Percentiles rank a stretch among this genome's conserved stretches.
These are phyloP conservation scores for Polydrusus pterygomalis DNA, from an alignment of 2,888 invertebrate genomes.

Conservation along the genomic window DNA sequence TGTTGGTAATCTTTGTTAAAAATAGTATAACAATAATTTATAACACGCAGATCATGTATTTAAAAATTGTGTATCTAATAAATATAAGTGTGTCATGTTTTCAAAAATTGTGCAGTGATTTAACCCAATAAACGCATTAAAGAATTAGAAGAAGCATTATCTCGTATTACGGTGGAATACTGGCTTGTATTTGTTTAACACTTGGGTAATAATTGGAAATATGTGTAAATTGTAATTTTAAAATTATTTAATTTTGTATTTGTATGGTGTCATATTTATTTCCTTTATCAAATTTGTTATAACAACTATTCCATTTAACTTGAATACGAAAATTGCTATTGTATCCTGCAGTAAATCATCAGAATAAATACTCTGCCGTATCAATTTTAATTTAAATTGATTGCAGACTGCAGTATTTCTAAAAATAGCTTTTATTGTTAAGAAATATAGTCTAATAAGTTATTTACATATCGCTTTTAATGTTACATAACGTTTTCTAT, in stretches of 20 bases:
- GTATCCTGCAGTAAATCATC: too few species aligned
- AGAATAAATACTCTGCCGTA: not conserved
- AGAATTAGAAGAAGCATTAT: too few species aligned
- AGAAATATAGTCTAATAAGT: not conserved
- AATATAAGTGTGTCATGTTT: not conserved
- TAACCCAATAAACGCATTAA: too few species aligned
- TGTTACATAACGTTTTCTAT: too few species aligned
- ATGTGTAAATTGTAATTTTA: not conserved
- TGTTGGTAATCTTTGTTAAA: too few species aligned
- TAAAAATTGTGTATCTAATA: not conserved
- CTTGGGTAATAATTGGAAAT: too few species aligned
- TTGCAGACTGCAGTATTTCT: constrained; percentile 23
- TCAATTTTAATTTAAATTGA: not conserved
- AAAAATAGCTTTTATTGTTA: constrained; percentile 11
- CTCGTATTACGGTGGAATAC: too few species aligned
- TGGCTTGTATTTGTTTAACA: too few species aligned
- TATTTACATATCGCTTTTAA: not conserved
- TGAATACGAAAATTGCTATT: too few species aligned
- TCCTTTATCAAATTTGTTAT: too few species aligned
- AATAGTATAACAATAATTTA: not conserved
- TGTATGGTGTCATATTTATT: too few species aligned
- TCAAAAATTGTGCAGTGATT: not conserved
- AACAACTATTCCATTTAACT: too few species aligned
- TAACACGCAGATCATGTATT: not conserved
- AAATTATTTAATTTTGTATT: not conserved